These are phyloP conservation scores for Tetramorium simillimum DNA, from an alignment of 1,140 invertebrate genomes.

Conservation along the genomic window DNA sequence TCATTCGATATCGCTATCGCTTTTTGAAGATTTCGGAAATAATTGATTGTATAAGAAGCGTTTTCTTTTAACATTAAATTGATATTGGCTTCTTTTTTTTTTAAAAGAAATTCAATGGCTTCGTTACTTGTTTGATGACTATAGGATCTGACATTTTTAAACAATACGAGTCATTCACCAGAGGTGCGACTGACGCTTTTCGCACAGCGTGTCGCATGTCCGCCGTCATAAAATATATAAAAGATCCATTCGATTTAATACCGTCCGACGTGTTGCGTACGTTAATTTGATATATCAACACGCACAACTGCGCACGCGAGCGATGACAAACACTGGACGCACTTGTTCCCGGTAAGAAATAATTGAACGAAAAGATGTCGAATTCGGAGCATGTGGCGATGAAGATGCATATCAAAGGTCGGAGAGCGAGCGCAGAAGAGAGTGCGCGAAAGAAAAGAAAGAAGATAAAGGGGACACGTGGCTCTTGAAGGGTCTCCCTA, in stretches of 20 bases:
- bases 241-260: constrained; percentile 7
- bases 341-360: not conserved
- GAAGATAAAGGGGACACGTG: too few relatives aligned
- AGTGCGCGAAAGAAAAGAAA: too few relatives aligned
- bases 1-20: not conserved
- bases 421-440: too few relatives aligned
- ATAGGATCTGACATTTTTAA: not conserved
- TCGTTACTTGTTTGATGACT: not conserved
- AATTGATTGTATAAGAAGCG: not conserved
- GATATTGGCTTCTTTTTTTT: not conserved
- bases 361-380: too few relatives aligned
- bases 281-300: constrained; percentile 26
- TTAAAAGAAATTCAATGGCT: not conserved
- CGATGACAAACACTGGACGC: not conserved
- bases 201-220: not conserved
- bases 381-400: too few relatives aligned
- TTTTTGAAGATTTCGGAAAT: not conserved
- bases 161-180: not conserved
- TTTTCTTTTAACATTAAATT: not conserved
- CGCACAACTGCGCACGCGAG: not conserved
- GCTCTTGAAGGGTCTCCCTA: too few relatives aligned
- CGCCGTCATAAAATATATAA: not conserved
- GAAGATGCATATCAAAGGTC: too few relatives aligned
- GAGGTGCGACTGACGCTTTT: not conserved
- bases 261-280: not conserved